Percentiles rank a stretch among this genome's conserved stretches.
Conservation (phyloP, 64 coral and sea anemone species). For the Montipora foliosa region DNA sequence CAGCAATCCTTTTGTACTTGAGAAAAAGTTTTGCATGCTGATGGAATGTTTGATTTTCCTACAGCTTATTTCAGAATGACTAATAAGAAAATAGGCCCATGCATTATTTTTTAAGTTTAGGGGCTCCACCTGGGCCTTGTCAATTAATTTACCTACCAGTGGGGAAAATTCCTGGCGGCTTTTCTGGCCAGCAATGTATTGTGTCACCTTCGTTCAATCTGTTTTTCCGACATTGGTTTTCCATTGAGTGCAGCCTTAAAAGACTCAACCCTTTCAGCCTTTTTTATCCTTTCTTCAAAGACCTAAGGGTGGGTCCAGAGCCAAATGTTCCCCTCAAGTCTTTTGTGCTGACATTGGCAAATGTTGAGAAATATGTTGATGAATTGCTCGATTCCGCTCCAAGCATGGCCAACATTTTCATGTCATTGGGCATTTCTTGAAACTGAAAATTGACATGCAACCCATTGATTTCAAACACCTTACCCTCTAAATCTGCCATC, state of each 20-base stretch:
- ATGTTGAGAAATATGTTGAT: slow-evolving; percentile 48
- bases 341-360: slow-evolving; percentile 32
- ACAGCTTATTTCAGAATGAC: slow-evolving; percentile 20
- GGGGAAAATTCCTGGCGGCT: slow-evolving; percentile 46
- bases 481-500: slow-evolving; percentile 33
- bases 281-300: slow-evolving; percentile 5
- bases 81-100: slow-evolving; percentile 61
- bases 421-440: slow-evolving; percentile 54
- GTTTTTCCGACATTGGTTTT: slow-evolving; percentile 2
- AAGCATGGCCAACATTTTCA: slow-evolving; percentile 52
- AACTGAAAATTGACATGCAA: slow-evolving; percentile 38
- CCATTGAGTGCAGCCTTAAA: slow-evolving; percentile 27
- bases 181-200: slow-evolving; percentile 48
- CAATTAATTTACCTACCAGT: slow-evolving; percentile 35
- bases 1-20: background rate
- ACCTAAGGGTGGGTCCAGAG: background rate
- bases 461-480: slow-evolving; percentile 44
- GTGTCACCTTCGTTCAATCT: slow-evolving; percentile 18
- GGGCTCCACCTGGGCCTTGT: slow-evolving; percentile 19
- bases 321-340: slow-evolving; percentile 49
- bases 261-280: slow-evolving; percentile 14
- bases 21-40: background rate
- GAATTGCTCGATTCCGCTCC: background rate
- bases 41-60: background rate
- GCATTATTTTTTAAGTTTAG: slow-evolving; percentile 58